Evolutionary conservation across 2,888 invertebrate genomes (phyloP), one percentile per base, ranked within the genome.

Genomic region (Sphaerophoria rueppellii): DNA sequence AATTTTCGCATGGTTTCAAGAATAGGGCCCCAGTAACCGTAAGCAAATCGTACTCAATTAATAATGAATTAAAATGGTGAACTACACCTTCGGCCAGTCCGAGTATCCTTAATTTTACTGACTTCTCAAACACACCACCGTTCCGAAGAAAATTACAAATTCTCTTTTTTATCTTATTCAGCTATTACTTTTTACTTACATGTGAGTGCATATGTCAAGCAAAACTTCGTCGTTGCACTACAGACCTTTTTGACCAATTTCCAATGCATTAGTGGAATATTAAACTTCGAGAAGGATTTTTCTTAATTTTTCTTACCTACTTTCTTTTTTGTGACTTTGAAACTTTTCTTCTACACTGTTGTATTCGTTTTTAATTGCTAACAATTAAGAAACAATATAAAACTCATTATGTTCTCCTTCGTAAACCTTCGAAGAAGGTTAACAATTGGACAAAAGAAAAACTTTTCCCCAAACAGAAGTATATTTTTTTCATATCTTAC

Each of bases 241-340:
- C 67, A 76, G 80, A 85, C 72, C 61, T 55, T 80, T 77, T 82
- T 61, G 50, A 75, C 32, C 67, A 79, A 75, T 75, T 79, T 79
- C 75, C 72, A 83, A 79, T 61, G 79, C 83, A 83, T 83, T 80
- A 77, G 76, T 77, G 76, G 70, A 61, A 54, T 80, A 85, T 85
- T 80, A 80, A 85, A 76, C 80, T 83, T 70, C 79, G 24, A 24
- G 24, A 58, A 67, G 67, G 75, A 74, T 35, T 3, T 14, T 35
- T 78, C 69, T 69, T 34, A 1, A 12, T 34, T 77, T 58, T 69
- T 52, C 69, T 52, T 79, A 57, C 34, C 12, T 16, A 67, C 61
- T 16, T 24, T 40, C 46, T 43, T 40, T 46, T 43, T 9, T 43
- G 43, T 9, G 48, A 60, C 6, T 34, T 12, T 32, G n/a, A 46